Evolutionary conservation across 2,113 vertebrate species (phyloP), one percentile per base, ranked within the genome.

Genomic region (Perca fluviatilis): DNA sequence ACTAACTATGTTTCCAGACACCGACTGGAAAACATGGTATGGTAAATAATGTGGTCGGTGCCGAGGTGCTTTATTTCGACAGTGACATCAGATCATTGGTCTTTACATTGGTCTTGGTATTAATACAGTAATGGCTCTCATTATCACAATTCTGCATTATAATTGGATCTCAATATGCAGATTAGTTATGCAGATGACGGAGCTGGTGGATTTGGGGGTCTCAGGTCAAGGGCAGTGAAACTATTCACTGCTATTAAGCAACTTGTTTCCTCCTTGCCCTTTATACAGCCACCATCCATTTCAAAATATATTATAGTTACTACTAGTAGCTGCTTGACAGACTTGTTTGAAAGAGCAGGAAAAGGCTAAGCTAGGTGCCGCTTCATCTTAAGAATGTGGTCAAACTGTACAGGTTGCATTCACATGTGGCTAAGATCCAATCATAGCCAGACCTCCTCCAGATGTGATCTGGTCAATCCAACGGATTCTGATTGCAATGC

Each of bases 221-320:
- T 3, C 57, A 25, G 43, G 68, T 74, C 62, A 81, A 73, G 61
- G 66, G 53, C 49, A 86, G 57, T 61, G 18, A 85, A 85, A 79
- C 27, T 51, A 18, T 62, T 8, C 27, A 46, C 15, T 53, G 3
- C 10, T 4, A 51, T 23, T 58, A 12, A 46, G 18, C n/a, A 33
- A 43, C 23, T n/a, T 16, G 54, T 65, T 79, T 76, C 33, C 23
- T 60, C 36, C 46, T 23, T 73, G 15, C 4, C 19, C 8, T 33
- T 56, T 21, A 19, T 18, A 63, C 43, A 12, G 7, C 13, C 27
- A 14, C 36, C 21, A 69, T 63, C 30, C 10, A 69, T 58, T 74
- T 63, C 5, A 51, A 19, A 15, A 56, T 0, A 43, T 30, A 18
- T 25, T 51, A 2, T 16, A 25, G 25, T n/a, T 57, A 49, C 18